Conservation (phyloP, 2,797 vertebrate species). For the Astyanax mexicanus region DNA sequence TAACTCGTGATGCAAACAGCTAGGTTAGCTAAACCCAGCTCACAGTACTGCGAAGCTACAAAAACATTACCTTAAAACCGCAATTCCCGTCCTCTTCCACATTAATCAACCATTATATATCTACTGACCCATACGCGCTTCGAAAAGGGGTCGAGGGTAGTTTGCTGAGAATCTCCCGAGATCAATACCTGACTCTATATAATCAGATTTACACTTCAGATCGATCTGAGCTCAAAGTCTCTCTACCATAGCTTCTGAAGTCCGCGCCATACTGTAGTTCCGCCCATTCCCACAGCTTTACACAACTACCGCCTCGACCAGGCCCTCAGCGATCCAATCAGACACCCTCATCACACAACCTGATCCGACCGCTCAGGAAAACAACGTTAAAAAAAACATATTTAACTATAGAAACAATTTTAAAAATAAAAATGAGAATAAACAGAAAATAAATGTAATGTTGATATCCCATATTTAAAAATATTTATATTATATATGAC, state of each 20-base stretch:
- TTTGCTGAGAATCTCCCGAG: rapidly evolving
- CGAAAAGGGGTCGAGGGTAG: background rate
- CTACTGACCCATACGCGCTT: background rate
- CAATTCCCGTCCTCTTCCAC: background rate
- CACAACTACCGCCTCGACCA: background rate
- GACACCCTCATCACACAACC: no score
- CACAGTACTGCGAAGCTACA: background rate
- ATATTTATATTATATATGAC: no score
- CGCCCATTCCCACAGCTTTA: background rate
- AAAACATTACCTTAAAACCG: constrained; percentile 4
- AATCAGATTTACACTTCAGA: background rate
- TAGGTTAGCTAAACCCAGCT: no score
- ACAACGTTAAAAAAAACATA: no score
- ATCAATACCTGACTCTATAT: background rate
- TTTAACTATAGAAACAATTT: no score
- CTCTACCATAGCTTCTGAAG: background rate
- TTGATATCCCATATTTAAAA: no score
- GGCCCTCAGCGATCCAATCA: no score
- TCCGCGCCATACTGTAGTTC: constrained; percentile 27
- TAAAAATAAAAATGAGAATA: no score
- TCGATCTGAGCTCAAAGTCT: no score
- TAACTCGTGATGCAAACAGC: background rate
- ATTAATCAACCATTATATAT: constrained; percentile 34
- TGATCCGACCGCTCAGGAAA: no score
- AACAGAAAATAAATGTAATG: no score